Conservation (phyloP, 2,888 invertebrate species). For the Operophtera brumata region DNA sequence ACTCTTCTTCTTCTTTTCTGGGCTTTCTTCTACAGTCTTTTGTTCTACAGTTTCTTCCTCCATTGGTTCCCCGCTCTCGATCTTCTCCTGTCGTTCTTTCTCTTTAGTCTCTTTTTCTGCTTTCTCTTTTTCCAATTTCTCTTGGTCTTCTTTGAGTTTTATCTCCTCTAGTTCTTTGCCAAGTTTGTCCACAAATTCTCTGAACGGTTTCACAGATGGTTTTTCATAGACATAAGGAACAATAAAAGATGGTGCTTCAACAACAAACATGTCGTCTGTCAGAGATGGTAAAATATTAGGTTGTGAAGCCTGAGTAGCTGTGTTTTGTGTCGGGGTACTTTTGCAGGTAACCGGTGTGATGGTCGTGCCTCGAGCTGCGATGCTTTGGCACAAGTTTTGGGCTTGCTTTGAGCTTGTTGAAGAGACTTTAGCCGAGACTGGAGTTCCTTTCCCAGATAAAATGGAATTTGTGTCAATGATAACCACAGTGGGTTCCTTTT, state of each 20-base stretch:
- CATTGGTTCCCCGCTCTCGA: constrained; percentile 52
- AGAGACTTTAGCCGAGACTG: constrained; percentile 34
- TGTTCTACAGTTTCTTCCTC: constrained; percentile 42
- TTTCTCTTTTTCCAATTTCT: constrained; percentile 58
- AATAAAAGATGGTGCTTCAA: constrained; percentile 95
- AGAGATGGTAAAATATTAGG: constrained; percentile 86
- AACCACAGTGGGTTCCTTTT: constrained; percentile 89
- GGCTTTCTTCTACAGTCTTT: constrained; percentile 52
- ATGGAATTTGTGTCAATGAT: constrained; percentile 92
- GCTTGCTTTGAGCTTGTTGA: constrained; percentile 53
- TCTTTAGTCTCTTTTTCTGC: constrained; percentile 63
- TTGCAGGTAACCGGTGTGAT: constrained; percentile 74
- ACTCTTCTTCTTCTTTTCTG: constrained; percentile 51
- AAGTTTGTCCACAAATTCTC: constrained; percentile 85
- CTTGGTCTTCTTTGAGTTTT: constrained; percentile 64
- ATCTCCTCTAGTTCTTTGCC: constrained; percentile 82
- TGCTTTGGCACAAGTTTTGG: constrained; percentile 71
- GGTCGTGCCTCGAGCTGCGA: constrained; percentile 79
- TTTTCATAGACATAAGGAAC: constrained; percentile 97
- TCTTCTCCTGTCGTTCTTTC: constrained; percentile 67
- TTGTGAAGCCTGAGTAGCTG: constrained; percentile 46
- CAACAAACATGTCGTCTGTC: constrained; percentile 95
- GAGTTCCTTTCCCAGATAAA: constrained; percentile 60
- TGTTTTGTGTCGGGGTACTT: constrained; percentile 36
- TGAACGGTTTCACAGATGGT: constrained; percentile 89